These are phyloP conservation scores for Sericinus montela DNA, from an alignment of 2,888 invertebrate genomes.

Conservation along the genomic window DNA sequence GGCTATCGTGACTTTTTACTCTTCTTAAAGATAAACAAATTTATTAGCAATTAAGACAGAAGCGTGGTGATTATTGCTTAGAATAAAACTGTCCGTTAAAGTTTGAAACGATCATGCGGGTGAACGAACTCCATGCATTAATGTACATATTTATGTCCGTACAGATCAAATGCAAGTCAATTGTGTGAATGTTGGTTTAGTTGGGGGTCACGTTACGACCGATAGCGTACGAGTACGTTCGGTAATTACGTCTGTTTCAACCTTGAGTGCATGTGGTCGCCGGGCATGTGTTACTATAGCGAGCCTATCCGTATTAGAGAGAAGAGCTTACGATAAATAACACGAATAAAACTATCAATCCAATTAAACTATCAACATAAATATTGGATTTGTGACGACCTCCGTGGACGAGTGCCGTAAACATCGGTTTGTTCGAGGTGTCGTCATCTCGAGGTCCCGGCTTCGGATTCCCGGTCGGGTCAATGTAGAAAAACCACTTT, in stretches of 20 bases:
- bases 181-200: not conserved
- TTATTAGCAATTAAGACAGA: not conserved
- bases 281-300: not conserved
- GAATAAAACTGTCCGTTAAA: not conserved
- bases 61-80: not conserved
- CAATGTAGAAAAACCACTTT: no score
- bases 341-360: no score
- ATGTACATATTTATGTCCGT: slow-evolving; percentile 1
- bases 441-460: no score
- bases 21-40: no score
- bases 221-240: not conserved
- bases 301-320: not conserved
- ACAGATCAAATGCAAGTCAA: slow-evolving; percentile 10
- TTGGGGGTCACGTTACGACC: no score
- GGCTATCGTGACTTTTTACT: no score
- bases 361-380: no score
- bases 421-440: no score
- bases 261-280: slow-evolving; percentile 14
- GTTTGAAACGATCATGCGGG: not conserved
- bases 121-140: slow-evolving; percentile 10
- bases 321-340: not conserved
- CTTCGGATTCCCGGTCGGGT: no score
- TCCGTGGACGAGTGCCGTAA: no score
- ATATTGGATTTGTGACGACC: no score
- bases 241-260: not conserved